Conservation (phyloP, 2,797 vertebrate species). For the Chiloscyllium punctatum region DNA sequence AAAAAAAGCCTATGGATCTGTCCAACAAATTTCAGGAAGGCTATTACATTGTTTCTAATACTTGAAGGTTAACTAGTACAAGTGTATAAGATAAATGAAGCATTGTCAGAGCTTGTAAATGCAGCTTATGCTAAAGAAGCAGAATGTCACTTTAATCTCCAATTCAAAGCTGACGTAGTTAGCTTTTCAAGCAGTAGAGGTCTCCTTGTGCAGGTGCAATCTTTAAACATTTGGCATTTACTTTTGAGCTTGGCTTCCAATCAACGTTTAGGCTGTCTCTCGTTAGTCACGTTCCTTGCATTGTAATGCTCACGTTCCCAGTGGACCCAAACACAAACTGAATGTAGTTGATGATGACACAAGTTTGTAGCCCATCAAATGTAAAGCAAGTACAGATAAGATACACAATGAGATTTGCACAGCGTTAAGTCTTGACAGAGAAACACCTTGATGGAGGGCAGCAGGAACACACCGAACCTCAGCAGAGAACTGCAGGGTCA, state of each 20-base stretch:
- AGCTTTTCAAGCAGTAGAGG: neutral
- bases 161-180: neutral
- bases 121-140: neutral
- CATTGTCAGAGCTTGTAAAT: neutral
- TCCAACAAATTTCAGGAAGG: neutral
- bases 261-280: neutral
- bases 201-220: neutral
- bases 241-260: neutral
- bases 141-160: neutral
- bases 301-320: neutral
- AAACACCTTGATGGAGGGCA: neutral
- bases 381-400: neutral
- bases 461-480: neutral
- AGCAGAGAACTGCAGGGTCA: constrained; percentile 8
- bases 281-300: neutral
- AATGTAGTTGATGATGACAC: neutral
- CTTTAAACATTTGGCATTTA: constrained; percentile 13
- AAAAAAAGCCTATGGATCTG: too few relatives aligned
- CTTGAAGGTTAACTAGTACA: neutral
- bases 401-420: neutral
- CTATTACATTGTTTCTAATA: neutral
- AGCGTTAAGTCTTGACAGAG: neutral
- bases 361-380: too few relatives aligned
- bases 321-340: neutral
- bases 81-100: neutral